These are phyloP conservation scores for Seladonia tumulorum DNA, from an alignment of 2,888 invertebrate species.

Conservation along the genomic window DNA sequence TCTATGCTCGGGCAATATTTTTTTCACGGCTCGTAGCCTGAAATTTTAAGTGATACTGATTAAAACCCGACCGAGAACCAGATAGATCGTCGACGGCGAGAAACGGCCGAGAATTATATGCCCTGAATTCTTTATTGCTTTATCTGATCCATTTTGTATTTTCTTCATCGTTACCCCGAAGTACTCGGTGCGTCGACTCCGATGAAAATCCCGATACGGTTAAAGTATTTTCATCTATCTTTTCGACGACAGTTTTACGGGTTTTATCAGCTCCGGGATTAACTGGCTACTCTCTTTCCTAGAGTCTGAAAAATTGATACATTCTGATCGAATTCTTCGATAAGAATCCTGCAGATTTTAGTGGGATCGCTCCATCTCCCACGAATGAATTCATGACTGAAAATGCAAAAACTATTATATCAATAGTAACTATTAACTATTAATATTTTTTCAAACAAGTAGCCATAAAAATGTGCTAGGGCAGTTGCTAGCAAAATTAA, in stretches of 20 bases:
- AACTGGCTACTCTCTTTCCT: neutral
- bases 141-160: neutral
- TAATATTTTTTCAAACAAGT: too few species aligned
- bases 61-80: neutral
- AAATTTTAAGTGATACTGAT: constrained; percentile 7
- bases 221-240: neutral
- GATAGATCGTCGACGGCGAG: neutral
- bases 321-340: neutral
- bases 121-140: neutral
- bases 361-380: neutral
- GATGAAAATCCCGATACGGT: neutral
- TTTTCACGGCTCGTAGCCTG: neutral
- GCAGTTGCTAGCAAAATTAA: too few species aligned
- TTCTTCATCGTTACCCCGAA: neutral
- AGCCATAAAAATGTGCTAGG: too few species aligned
- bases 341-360: neutral
- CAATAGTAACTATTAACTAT: too few species aligned
- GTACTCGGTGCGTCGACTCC: neutral
- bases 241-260: neutral
- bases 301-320: too few species aligned
- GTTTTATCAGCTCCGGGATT: neutral
- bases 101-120: neutral
- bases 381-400: neutral
- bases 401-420: too few species aligned
- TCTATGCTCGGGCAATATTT: neutral